Base-by-base conservation (phyloP, 2,113 vertebrate species). In the Paralichthys olivaceus region DNA sequence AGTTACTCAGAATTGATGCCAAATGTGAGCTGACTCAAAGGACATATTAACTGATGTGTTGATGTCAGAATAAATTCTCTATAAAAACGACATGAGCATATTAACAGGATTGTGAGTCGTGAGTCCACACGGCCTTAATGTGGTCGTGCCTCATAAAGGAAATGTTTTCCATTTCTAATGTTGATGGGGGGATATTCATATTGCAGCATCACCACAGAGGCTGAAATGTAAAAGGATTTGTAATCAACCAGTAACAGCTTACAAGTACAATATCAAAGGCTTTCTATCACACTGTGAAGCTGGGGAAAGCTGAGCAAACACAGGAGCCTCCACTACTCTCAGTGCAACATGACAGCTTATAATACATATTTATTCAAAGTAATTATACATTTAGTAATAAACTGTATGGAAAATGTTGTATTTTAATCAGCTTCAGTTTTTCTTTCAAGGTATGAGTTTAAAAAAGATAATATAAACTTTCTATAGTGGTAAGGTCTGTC, bases 191-290 rank as follows among this genome's bases (percentile, higher is more conserved):
- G 63, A 58, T 29, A 62, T 60, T 80, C 32, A 68, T 64, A 69
- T 14, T 67, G 40, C 53, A 74, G 45, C 57, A 51, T 64, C n/a
- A 56, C 32, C 29, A 55, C n/a, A 40, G 62, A 59, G 43, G 56
- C 32, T 68, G 40, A 65, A 74, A 58, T 78, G 51, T 74, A 23
- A 69, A 73, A 60, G 59, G 63, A 29, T 72, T 64, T 75, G 43
- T 40, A 65, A 86, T 71, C 43, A 72, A 63, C 25, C 17, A 66
- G 60, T 4, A 69, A 32, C 51, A 28, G 75, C 54, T 72, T 55
- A 69, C 22, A 12, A 47, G 26, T 45, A 37, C 63, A 74, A 60
- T 23, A 59, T 72, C 69, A 70, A 69, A 79, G 67, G 43, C 51
- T 66, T 22, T 43, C 32, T 43, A 73, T 80, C 72, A 65, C 49